A percentile compares a stretch with the other conserved stretches of the same genome.
These are phyloP conservation scores for Panagrolaimus sp. DNA, from an alignment of 1,140 invertebrate genomes.

Conservation along the genomic window DNA sequence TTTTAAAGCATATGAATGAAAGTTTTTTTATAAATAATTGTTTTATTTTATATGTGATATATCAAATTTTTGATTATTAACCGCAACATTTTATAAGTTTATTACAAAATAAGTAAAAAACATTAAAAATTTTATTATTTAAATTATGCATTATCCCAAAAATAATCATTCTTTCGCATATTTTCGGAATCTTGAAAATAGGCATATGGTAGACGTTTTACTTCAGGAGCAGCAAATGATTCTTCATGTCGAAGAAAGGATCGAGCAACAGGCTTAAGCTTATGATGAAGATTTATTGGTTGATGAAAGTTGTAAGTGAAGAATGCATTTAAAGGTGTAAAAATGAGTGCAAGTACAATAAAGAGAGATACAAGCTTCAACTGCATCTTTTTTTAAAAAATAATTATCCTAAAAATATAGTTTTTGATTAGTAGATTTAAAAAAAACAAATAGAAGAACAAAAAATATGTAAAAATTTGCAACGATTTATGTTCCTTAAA, in stretches of 20 bases:
- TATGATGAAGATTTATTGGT: constrained; percentile 1
- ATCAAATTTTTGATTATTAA: too few relatives aligned
- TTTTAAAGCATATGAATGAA: too few relatives aligned
- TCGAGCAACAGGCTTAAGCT: constrained; percentile 1
- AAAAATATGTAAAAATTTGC: too few relatives aligned
- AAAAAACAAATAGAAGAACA: too few relatives aligned
- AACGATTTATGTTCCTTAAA: too few relatives aligned
- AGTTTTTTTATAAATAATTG: too few relatives aligned
- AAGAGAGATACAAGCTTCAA: neutral
- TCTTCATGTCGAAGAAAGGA: neutral
- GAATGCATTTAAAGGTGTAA: neutral
- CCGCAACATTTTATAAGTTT: neutral
- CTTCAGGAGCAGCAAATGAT: too few relatives aligned
- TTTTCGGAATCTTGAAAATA: too few relatives aligned
- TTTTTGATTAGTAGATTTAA: too few relatives aligned
- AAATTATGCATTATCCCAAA: constrained; percentile 7
- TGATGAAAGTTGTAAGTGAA: constrained; percentile 12
- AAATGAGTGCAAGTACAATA: neutral
- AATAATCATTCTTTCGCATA: constrained; percentile 1
- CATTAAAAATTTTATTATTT: neutral
- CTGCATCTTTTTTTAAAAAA: neutral
- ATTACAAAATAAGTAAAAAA: neutral
- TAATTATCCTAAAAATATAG: too few relatives aligned
- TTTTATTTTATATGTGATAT: too few relatives aligned
- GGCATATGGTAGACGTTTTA: too few relatives aligned